Conservation (phyloP, 2,888 invertebrate genomes). For the Drosophila prostipennis region DNA sequence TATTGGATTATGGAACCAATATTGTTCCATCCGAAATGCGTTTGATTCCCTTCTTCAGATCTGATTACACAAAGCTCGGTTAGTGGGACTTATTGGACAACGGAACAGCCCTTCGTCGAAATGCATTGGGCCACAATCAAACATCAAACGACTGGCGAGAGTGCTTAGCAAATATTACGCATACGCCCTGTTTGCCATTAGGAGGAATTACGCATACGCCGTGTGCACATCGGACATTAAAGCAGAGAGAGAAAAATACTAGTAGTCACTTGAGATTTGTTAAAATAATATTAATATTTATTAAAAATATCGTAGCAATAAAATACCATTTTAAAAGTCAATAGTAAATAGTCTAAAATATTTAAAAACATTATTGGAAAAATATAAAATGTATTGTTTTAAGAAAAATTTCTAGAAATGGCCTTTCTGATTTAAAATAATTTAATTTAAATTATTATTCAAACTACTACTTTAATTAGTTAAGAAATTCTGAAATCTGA, state of each 20-base stretch:
- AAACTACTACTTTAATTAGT: too few relatives aligned
- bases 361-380: too few relatives aligned
- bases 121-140: slow-evolving; percentile 25
- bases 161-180: slow-evolving; percentile 45
- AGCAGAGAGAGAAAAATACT: slow-evolving; percentile 19
- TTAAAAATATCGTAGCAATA: too few relatives aligned
- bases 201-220: slow-evolving; percentile 62
- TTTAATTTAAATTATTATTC: too few relatives aligned
- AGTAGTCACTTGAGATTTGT: too few relatives aligned
- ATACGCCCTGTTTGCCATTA: slow-evolving; percentile 44
- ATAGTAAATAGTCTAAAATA: too few relatives aligned
- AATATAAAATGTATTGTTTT: too few relatives aligned
- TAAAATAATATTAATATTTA: too few relatives aligned
- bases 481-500: too few relatives aligned
- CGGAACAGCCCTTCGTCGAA: slow-evolving; percentile 5
- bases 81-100: slow-evolving; percentile 9
- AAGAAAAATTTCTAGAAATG: too few relatives aligned
- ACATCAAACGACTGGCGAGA: slow-evolving; percentile 33
- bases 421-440: too few relatives aligned
- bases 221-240: slow-evolving; percentile 19
- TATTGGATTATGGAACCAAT: slow-evolving; percentile 31
- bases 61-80: slow-evolving; percentile 22
- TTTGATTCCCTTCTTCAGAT: slow-evolving; percentile 7
- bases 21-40: slow-evolving; percentile 3
- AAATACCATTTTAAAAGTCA: too few relatives aligned